Base-by-base conservation (phyloP, 2,113 vertebrate species). In the Morphnarchus princeps region DNA sequence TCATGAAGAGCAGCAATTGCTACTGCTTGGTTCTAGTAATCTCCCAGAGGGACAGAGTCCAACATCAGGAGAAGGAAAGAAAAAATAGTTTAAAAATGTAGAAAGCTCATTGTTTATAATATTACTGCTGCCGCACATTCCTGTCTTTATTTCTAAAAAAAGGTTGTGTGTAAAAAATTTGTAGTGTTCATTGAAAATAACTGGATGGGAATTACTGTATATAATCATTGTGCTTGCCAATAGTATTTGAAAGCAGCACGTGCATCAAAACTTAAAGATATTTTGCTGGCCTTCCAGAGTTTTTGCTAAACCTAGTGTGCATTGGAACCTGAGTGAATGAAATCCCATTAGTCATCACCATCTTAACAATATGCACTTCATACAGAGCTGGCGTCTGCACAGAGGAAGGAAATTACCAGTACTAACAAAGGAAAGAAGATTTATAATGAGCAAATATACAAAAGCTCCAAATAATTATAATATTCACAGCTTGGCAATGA, bases 401-500 rank as follows among this genome's bases (percentile, higher is more conserved):
- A 96, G 72, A 97, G 70, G 95, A 97, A 96, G 85, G 93, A 98
- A 98, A 98, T 97, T 96, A 97, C 94, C 85, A 93, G 40, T 69
- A 92, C 94, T 97, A 97, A 97, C 96, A 97, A 97, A 97, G 82
- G 87, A 88, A 97, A 97, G 85, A 94, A 89, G 76, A 95, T 97
- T 98, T 96, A 89, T 96, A 98, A 98, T 93, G 90, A 97, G 96
- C 95, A 98, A 98, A 97, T 97, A 97, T 86, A 97, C 81, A 97
- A 97, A 98, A 98, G 96, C 94, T 96, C 94, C 89, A 97, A 97
- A 97, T 97, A 97, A 98, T 98, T 98, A 95, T 95, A 97, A 98
- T 97, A 97, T 96, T 97, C 87, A 94, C 77, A 90, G 89, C 87
- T 96, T 95, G 91, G 96, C 96, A 97, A 90, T 96, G 96, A 93